Conservation (phyloP, 2,797 vertebrate species). For the Cephalopachus bancanus region DNA sequence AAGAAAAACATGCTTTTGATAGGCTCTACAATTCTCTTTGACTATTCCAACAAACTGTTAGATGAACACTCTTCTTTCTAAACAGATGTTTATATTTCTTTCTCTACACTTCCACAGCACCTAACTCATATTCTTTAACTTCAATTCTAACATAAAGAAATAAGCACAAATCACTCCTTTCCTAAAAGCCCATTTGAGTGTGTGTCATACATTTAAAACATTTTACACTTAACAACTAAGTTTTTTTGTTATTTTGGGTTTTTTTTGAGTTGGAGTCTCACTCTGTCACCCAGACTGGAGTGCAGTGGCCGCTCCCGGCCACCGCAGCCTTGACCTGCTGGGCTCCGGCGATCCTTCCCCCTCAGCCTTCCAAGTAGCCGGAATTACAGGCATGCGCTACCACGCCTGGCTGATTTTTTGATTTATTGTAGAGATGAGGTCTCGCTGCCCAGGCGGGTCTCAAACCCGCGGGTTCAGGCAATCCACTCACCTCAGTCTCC, state of each 20-base stretch:
- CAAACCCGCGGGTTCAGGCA: no score
- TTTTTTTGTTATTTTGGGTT: not conserved
- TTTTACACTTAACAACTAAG: conserved; percentile 11
- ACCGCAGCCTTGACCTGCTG: no score
- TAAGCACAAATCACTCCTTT: not conserved
- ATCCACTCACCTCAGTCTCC: no score
- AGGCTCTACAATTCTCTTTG: conserved; percentile 11
- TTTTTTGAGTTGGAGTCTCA: no score
- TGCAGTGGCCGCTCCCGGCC: no score
- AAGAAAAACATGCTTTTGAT: conserved; percentile 33
- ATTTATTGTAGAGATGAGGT: no score
- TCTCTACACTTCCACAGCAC: not conserved
- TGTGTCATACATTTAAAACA: not conserved
- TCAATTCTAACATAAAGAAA: conserved; percentile 37
- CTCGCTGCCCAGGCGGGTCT: no score
- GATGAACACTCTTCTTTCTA: not conserved
- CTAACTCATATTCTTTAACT: conserved; percentile 11
- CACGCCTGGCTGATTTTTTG: no score
- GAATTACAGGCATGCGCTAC: no score
- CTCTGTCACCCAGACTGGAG: no score
- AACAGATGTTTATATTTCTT: conserved; percentile 22
- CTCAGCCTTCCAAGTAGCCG: no score
- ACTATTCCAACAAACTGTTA: conserved; percentile 4
- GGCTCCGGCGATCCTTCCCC: no score
- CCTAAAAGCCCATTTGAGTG: not conserved